Base-by-base conservation (phyloP, 2,113 vertebrate species). In the Rynchops niger region DNA sequence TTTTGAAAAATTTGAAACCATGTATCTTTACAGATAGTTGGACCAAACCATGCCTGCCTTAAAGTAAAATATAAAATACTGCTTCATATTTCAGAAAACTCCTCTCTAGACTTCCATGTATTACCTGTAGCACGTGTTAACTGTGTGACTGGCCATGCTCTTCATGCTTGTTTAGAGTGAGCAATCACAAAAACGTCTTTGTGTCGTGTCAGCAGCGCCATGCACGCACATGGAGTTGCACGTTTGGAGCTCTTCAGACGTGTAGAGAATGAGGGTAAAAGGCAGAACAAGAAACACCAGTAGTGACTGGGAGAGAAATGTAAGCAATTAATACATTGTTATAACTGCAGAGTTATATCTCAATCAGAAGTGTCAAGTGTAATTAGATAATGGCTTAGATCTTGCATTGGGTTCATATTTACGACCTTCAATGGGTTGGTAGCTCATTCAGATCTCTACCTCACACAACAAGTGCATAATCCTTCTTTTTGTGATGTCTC, bases 181-280 rank as follows among this genome's bases (percentile, higher is more conserved):
- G 34, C 36, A 11, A 9, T 47, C 72, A 65, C 45, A 61, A 56
- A 83, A 92, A 4, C 0, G 0, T 21, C 72, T 86, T 77, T 71
- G 50, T 90, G 85, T 78, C 2, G 9, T 5, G 4, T 30, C 42
- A 66, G 76, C 66, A 40, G 9, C 53, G 84, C 45, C 74, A 80
- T 0, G 3, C 73, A 69, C 0, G 0, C 49, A 62, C 13, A 23
- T 1, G 36, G 55, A 27, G 29, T 5, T 40, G 50, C 77, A 53
- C 0, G 0, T 43, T 69, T 30, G 2, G 1, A 74, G 30, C 56
- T 45, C 6, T n/a, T 86, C 71, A 38, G 23, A 66, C 0, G 0
- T 15, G 21, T 5, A 43, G 20, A 45, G 36, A 80, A 38, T 9
- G 20, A 36, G 45, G 6, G 58, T 5, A 72, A 45, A 61, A 90